These are phyloP conservation scores for Aplysia californica DNA, from an alignment of 1,140 invertebrate species.

Conservation along the genomic window DNA sequence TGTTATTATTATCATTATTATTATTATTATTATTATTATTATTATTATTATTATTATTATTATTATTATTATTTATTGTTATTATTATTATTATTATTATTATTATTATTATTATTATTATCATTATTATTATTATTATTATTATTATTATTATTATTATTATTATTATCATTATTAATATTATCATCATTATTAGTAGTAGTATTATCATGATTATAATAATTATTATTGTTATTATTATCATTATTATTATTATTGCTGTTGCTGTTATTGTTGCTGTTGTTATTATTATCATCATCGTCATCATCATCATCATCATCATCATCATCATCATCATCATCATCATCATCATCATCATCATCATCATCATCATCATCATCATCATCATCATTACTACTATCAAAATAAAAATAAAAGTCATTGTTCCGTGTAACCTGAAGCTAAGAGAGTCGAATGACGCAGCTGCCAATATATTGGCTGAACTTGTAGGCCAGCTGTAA, in stretches of 20 bases:
- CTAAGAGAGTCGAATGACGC: too few relatives aligned
- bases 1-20: slow-evolving; percentile 9
- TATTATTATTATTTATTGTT: too few relatives aligned
- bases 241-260: background rate
- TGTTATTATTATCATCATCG: slow-evolving; percentile 7
- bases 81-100: slow-evolving; percentile 6
- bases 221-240: slow-evolving; percentile 2
- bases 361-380: background rate
- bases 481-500: too few relatives aligned
- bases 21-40: slow-evolving; percentile 7
- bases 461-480: too few relatives aligned
- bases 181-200: background rate
- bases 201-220: slow-evolving; percentile 11
- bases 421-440: too few relatives aligned
- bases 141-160: background rate
- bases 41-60: background rate
- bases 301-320: slow-evolving; percentile 4
- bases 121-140: slow-evolving; percentile 10
- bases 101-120: slow-evolving; percentile 6
- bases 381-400: slow-evolving; percentile 14
- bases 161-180: background rate
- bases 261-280: background rate
- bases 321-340: slow-evolving; percentile 15
- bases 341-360: slow-evolving; percentile 8
- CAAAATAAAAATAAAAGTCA: background rate